A percentile compares a stretch with the other conserved stretches of the same genome.
phyloP scores from a whole-genome alignment of 2,888 invertebrate species.

The Ormyrus thymus region DNA sequence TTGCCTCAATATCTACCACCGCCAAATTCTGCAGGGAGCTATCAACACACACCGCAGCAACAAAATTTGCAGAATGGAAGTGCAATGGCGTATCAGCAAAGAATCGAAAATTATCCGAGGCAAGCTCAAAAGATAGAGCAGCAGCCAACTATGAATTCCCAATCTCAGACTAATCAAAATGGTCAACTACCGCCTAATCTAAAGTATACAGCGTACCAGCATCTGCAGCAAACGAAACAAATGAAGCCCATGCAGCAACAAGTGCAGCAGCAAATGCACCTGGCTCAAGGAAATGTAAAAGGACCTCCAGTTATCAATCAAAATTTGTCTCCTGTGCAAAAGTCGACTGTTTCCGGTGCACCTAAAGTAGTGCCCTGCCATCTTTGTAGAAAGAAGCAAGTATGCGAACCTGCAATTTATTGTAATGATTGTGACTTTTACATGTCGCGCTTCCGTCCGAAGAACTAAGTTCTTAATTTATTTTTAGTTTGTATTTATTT shows the following conservation, averaged over 20 bases:
- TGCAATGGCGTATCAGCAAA: conserved; percentile 60
- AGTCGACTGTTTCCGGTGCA: conserved; percentile 73
- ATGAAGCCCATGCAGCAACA: conserved; percentile 82
- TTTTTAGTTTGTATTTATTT: conserved; percentile 23
- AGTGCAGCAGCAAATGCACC: conserved; percentile 79
- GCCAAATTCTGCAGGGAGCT: conserved; percentile 68
- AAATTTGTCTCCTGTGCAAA: conserved; percentile 86
- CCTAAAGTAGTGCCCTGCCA: conserved; percentile 85
- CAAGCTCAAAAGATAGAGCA: conserved; percentile 74
- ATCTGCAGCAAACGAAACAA: conserved; percentile 79
- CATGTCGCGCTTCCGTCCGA: conserved; percentile 88
- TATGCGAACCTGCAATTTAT: conserved; percentile 86
- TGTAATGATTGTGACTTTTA: conserved; percentile 95
- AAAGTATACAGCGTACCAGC: conserved; percentile 80
- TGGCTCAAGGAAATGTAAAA: conserved; percentile 76
- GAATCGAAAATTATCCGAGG: conserved; percentile 68
- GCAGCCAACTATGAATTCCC: conserved; percentile 64
- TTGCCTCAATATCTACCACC: conserved; percentile 74
- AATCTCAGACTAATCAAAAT: conserved; percentile 70
- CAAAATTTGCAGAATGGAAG: conserved; percentile 60
- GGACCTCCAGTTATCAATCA: conserved; percentile 79
- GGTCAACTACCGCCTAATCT: conserved; percentile 70
- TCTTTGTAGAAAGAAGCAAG: conserved; percentile 90
- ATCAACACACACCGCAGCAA: conserved; percentile 69
- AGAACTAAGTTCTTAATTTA: conserved; percentile 71